These are phyloP conservation scores for Lytechinus pictus DNA, from an alignment of 35 echinoderm and acorn worm genomes.

Conservation along the genomic window DNA sequence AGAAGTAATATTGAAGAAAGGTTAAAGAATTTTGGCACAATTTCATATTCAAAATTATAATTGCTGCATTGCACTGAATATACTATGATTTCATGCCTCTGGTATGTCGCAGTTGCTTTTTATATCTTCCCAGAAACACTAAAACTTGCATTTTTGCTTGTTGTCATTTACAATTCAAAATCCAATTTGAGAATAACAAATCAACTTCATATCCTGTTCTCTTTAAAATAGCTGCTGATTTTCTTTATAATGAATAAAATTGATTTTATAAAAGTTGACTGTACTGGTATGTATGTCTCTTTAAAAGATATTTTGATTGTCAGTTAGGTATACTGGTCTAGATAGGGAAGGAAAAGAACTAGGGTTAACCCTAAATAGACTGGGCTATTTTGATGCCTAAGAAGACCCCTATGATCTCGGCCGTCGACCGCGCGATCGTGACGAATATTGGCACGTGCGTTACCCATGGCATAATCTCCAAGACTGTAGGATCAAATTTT, in stretches of 20 bases:
- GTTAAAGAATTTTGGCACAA: too few species aligned
- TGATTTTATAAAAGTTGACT: background rate
- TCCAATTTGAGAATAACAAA: background rate
- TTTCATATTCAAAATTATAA: too few species aligned
- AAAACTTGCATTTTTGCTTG: background rate
- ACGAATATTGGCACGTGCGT: too few species aligned
- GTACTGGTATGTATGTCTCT: background rate
- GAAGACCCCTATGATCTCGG: background rate
- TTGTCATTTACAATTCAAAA: background rate
- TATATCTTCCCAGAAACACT: background rate
- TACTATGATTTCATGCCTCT: background rate
- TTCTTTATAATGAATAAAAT: background rate
- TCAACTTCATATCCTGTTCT: background rate
- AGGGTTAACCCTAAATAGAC: background rate
- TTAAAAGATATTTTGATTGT: background rate
- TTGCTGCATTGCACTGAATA: background rate
- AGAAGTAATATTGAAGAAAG: too few species aligned
- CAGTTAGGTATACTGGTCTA: background rate
- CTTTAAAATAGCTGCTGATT: background rate
- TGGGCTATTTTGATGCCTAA: too few species aligned
- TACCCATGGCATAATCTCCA: background rate
- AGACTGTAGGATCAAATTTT: background rate
- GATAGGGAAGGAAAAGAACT: background rate
- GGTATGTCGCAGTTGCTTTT: background rate
- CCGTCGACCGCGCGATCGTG: background rate